phyloP scores from a whole-genome alignment of 2,888 invertebrate genomes.

The Nipponacmea schrenckii region DNA sequence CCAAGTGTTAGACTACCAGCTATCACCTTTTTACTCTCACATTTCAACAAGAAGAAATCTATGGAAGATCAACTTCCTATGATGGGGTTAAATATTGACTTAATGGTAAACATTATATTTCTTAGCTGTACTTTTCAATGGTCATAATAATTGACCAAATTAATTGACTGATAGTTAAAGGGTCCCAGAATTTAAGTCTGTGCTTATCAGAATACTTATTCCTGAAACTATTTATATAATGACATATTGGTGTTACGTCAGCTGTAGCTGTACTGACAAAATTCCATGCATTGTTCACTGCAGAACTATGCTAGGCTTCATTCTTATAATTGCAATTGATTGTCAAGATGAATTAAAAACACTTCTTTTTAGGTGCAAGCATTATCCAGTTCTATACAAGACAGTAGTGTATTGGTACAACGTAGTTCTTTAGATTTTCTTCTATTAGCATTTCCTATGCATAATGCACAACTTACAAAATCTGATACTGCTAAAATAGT shows the following conservation, averaged over 20 bases:
- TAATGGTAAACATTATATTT: conserved; percentile 75
- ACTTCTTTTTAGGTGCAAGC: conserved; percentile 79
- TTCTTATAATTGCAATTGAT: too few species aligned
- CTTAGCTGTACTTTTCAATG: too few species aligned
- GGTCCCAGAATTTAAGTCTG: too few species aligned
- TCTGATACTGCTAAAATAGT: conserved; percentile 79
- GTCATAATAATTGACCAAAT: too few species aligned
- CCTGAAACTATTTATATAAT: too few species aligned
- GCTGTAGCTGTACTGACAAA: too few species aligned
- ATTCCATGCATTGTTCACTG: too few species aligned
- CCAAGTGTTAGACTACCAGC: conserved; percentile 84
- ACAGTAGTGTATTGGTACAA: conserved; percentile 84
- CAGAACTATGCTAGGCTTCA: too few species aligned
- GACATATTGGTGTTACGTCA: too few species aligned
- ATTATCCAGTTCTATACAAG: conserved; percentile 82
- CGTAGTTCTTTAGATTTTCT: conserved; percentile 85
- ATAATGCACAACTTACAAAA: conserved; percentile 76
- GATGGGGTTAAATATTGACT: conserved; percentile 85
- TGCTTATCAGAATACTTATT: too few species aligned
- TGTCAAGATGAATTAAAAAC: not conserved
- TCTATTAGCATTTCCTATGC: conserved; percentile 84
- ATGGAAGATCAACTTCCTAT: conserved; percentile 85
- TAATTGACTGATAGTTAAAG: not conserved
- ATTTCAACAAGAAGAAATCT: conserved; percentile 81
- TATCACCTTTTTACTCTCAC: conserved; percentile 81